Conservation (phyloP, 1,140 invertebrate genomes). For the Lucilia sericata region DNA sequence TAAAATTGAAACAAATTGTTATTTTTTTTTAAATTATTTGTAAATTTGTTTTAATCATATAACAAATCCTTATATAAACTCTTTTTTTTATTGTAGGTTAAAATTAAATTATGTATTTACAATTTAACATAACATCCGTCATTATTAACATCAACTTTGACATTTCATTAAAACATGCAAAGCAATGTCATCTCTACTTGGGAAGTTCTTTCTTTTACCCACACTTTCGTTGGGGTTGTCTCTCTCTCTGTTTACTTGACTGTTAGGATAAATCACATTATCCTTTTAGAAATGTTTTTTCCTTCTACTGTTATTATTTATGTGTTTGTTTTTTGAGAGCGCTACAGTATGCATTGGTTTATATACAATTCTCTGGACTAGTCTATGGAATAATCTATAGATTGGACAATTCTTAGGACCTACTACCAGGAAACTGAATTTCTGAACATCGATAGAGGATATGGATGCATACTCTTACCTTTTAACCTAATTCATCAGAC, state of each 20-base stretch:
- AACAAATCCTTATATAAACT: neutral
- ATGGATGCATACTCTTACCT: too few species aligned
- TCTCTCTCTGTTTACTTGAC: neutral
- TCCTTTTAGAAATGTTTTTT: neutral
- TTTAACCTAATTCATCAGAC: too few species aligned
- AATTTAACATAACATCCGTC: constrained; percentile 17
- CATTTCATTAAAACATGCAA: constrained; percentile 28
- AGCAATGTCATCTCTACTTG: neutral
- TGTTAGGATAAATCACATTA: neutral
- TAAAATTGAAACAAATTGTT: neutral
- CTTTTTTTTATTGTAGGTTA: neutral
- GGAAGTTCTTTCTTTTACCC: neutral
- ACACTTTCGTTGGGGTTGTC: neutral
- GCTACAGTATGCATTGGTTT: too few species aligned
- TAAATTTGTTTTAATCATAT: neutral
- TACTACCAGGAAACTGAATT: too few species aligned
- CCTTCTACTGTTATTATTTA: neutral
- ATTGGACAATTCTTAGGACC: too few species aligned
- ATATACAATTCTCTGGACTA: too few species aligned
- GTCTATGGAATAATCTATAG: too few species aligned
- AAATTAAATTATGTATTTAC: neutral
- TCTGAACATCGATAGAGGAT: too few species aligned
- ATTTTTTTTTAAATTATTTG: neutral
- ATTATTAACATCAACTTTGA: constrained; percentile 40
- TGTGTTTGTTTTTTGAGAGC: neutral